Conservation (phyloP, 37 sponge, comb jelly and placozoan genomes). For the Hexactinellida sp. region DNA sequence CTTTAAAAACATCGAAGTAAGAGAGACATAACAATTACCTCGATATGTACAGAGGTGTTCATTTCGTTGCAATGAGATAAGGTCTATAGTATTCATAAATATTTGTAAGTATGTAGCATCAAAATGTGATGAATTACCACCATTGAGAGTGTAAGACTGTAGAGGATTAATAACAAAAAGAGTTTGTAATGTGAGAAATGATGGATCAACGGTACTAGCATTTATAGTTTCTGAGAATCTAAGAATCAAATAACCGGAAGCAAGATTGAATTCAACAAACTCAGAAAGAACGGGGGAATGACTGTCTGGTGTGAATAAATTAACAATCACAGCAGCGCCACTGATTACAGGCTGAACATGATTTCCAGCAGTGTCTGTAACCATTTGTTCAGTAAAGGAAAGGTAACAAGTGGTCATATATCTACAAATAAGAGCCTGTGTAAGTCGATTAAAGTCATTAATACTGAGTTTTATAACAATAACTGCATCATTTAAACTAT, state of each 20-base stretch:
- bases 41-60: conserved; percentile 52
- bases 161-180: conserved; percentile 53
- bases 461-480: conserved; percentile 26
- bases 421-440: conserved; percentile 42
- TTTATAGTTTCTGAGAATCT: conserved; percentile 45
- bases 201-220: conserved; percentile 36
- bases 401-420: conserved; percentile 37
- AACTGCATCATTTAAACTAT: conserved; percentile 27
- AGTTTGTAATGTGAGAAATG: conserved; percentile 37
- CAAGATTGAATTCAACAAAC: conserved; percentile 43
- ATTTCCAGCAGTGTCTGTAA: conserved; percentile 37
- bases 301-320: conserved; percentile 27
- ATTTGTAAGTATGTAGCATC: conserved; percentile 28
- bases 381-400: conserved; percentile 26
- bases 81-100: conserved; percentile 28
- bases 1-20: conserved; percentile 19
- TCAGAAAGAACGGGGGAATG: conserved; percentile 28
- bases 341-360: conserved; percentile 19
- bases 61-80: conserved; percentile 34
- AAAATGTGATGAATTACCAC: conserved; percentile 18
- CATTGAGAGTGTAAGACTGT: conserved; percentile 26
- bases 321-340: conserved; percentile 19
- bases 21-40: conserved; percentile 63
- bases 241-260: neutral
- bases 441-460: conserved; percentile 32